Conservation (phyloP, 2,888 invertebrate species). For the Euphydryas editha region DNA sequence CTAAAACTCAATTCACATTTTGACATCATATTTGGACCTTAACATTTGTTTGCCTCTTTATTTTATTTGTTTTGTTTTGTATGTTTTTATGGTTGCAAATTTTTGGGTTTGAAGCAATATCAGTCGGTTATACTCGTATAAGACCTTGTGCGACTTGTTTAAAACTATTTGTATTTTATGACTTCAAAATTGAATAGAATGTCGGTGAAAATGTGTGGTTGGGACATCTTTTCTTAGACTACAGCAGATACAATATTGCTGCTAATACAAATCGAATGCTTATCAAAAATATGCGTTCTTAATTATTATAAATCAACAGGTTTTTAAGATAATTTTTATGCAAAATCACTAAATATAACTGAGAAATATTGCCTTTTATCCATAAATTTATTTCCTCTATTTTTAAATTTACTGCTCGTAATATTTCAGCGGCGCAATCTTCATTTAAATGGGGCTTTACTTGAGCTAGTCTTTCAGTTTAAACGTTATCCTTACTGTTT, state of each 20-base stretch:
- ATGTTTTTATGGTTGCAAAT: background rate
- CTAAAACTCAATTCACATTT: constrained; percentile 22
- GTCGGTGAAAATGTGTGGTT: no score
- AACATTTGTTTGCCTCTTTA: background rate
- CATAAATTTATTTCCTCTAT: constrained; percentile 26
- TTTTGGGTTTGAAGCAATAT: no score
- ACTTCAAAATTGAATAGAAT: no score
- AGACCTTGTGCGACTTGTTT: no score
- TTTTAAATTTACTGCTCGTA: constrained; percentile 31
- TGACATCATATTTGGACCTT: constrained; percentile 8
- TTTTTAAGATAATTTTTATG: constrained; percentile 2
- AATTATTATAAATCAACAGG: constrained; percentile 11
- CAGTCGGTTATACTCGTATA: no score
- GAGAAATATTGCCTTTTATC: constrained; percentile 8
- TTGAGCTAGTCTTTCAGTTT: constrained; percentile 31
- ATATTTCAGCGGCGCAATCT: constrained; percentile 34
- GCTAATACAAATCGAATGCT: no score
- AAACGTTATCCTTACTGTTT: constrained; percentile 28
- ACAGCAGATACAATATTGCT: no score
- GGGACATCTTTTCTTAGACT: no score
- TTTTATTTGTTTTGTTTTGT: background rate
- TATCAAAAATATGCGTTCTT: background rate
- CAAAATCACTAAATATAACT: constrained; percentile 12
- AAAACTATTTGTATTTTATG: no score
- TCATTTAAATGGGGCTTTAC: constrained; percentile 34